phyloP scores from a whole-genome alignment of 2,797 vertebrate genomes.

The Manis pentadactyla region DNA sequence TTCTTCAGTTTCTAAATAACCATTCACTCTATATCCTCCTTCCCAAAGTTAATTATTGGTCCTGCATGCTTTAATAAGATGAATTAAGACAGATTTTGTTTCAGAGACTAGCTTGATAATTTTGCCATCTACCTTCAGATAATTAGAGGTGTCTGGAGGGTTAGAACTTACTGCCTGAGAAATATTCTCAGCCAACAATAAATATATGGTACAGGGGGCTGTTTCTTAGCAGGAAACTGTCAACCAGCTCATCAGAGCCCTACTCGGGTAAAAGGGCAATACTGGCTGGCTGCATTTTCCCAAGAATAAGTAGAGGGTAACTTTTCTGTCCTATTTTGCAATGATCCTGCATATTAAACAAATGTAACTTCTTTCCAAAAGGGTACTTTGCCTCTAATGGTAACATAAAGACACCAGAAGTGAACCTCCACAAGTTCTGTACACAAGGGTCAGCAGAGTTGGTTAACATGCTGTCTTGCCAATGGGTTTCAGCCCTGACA shows the following conservation, averaged over 20 bases:
- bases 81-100: conserved; percentile 33
- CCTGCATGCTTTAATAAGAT: background rate
- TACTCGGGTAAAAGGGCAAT: background rate
- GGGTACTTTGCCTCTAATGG: background rate
- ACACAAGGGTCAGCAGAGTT: background rate
- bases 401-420: background rate
- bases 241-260: background rate
- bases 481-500: too few relatives aligned
- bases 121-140: background rate
- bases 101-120: conserved; percentile 7
- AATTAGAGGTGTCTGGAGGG: background rate
- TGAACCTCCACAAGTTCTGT: background rate
- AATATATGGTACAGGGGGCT: background rate
- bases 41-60: background rate
- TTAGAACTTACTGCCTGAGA: background rate
- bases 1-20: background rate
- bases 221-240: conserved; percentile 41
- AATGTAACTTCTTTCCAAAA: background rate
- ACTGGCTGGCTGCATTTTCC: background rate
- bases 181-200: background rate
- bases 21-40: background rate
- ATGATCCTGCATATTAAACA: background rate
- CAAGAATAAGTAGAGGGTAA: background rate
- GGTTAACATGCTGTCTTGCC: background rate
- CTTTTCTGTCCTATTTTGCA: background rate